Evolutionary conservation across 2,113 vertebrate species (phyloP), one percentile per base, ranked within the genome.

Genomic region (Epinephelus lanceolatus): DNA sequence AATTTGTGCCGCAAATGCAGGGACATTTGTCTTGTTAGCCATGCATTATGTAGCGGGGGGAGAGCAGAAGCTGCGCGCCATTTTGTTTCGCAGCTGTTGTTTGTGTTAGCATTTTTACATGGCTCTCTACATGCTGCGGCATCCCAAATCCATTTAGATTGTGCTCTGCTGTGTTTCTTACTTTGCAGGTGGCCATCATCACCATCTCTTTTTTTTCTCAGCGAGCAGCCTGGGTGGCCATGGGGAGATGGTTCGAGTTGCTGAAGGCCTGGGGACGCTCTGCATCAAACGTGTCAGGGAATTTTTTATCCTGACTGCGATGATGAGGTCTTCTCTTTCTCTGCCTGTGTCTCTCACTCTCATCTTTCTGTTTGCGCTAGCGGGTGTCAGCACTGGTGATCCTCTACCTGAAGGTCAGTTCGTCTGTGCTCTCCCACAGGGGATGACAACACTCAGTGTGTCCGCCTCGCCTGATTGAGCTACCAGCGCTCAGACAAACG

Each of bases 1-100:
- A 94, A 97, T 97, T 97, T 95, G 96, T 96, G 78, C 81, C 84
- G 94, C 94, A 96, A 96, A 76, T 94, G 91, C 95, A 93, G 93
- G 95, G 95, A 96, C 96, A 97, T 97, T 97, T 96, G 96, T 96
- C 96, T 97, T 96, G 94, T 96, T 97, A 95, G 93, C 94, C 91
- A 97, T 97, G 93, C 96, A 98, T 97, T 97, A 97, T 97, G 96
- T 95, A 94, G 93, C 53, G 14, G 52, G 72, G 68, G 59, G 60
- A 76, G 68, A 78, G 59, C 37, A 53, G 82, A 76, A 78, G 62
- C 87, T 85, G 68, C 74, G 88, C 92, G 94, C 92, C 94, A 95
- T 96, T 94, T 95, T 90, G 95, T 94, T 92, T 93, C 95, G 84
- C 94, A 90, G 94, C 96, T 94, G 95, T 95, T 96, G 95, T 96